Evolutionary conservation across 2,113 vertebrate species (phyloP), one percentile per base, ranked within the genome.

Genomic region (Nycticryphes semicollaris): DNA sequence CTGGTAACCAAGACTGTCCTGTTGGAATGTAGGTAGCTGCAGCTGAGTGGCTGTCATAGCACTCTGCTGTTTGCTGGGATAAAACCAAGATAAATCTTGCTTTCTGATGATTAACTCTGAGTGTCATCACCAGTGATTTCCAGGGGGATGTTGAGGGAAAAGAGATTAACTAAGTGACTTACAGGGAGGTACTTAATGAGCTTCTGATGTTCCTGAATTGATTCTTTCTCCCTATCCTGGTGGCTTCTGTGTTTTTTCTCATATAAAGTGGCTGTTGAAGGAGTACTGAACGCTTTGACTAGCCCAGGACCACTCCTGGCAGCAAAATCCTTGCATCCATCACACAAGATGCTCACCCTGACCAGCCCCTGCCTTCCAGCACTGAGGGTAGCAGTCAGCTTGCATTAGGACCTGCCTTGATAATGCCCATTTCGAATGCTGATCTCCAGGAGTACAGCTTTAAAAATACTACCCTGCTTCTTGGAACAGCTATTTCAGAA

Each of bases 111-210:
- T 93, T 82, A 84, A 91, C 77, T 89, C 45, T 33, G 90, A 20
- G 39, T 85, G 84, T 89, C 82, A 77, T 89, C 87, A 70, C 33
- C 33, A 25, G n/a, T 66, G 67, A 82, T 75, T 89, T 95, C 93
- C 70, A 72, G 3, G 2, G 64, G 48, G n/a, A 62, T 1, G 5
- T 16, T 76, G 84, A 79, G 41, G 69, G 57, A 53, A 68, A 89
- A 10, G 45, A 53, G 74, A 90, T 87, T 70, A 50, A 76, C 25
- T 33, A 90, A 90, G 69, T 87, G 69, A 76, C n/a, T 89, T 79
- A 67, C 28, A 37, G 74, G 64, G 74, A 82, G 62, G n/a, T 78
- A n/a, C 54, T 89, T 95, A 81, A 87, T 68, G 77, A 87, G 77
- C 69, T 91, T 87, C 80, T 92, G 60, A 54, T 84, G n/a, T 81